Evolutionary conservation across 2,888 invertebrate genomes (phyloP), one percentile per base, ranked within the genome.

Genomic region (Plebejus argus): DNA sequence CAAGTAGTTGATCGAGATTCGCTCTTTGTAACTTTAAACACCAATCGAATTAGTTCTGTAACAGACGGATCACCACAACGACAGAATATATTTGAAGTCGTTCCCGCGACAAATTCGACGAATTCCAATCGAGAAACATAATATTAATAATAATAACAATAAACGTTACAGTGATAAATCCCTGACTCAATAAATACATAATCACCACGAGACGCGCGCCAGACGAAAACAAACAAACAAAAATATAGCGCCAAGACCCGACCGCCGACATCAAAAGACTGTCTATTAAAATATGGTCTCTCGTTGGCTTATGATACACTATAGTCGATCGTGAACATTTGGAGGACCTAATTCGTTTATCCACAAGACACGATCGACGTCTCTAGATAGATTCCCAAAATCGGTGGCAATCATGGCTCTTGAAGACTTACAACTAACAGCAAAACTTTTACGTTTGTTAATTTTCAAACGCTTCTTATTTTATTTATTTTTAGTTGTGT

Each of bases 201-300:
- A 61, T 66, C 66, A 66, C 28, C 2, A 66, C 15, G 28, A 28
- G 66, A 66, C 28, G 66, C 28, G 5, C 33, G 66, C 66, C 66
- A 66, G 66, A 66, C 66, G 15, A 28, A 66, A 66, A 66, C 66
- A 66, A 66, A 66, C 15, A 66, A 66, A 66, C 66, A 66, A 66
- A 66, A 66, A 66, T 66, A 61, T n/a, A 10, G 20, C 20, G 23
- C 61, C 12, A 61, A 6, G 56, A 56, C n/a, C 56, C 8, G 39
- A 3, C 53, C 15, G 3, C 18, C 23, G 23, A 61, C 23, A 61
- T 61, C 61, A 61, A 61, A 58, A 61, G 61, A 61, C 61, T 3
- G 61, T 61, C 10, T 23, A 3, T 10, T 58, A 58, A 7, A 23
- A 23, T 61, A 23, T 3, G 61, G 20, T 23, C 4, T 23, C 53